Base-by-base conservation (phyloP, 2,113 vertebrate species). In the Pluvianellus socialis region DNA sequence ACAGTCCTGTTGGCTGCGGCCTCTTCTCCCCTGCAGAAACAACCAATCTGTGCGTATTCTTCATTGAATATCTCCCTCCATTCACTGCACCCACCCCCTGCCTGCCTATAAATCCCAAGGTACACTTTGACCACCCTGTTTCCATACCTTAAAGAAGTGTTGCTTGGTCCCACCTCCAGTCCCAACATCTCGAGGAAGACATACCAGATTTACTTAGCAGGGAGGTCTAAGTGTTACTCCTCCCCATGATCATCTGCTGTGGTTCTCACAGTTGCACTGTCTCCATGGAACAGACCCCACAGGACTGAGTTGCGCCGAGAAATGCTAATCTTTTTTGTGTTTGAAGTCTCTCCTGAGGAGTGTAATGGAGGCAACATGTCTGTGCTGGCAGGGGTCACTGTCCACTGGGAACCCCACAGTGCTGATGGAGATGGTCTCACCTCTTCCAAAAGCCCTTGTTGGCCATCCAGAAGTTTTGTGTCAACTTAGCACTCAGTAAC, bases 81-180 rank as follows among this genome's bases (percentile, higher is more conserved):
- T 38, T 18, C 22, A 49, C 22, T 49, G 11, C 8, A 68, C 6
- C 7, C 42, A 21, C 8, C 5, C 0, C 0, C 5, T 50, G 16
- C 7, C 24, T 61, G 24, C 38, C 38, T 65, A 21, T 75, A 32
- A n/a, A 66, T 23, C 27, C 55, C 47, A 42, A 66, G 3, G 3
- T 49, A 11, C 67, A 30, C 12, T 80, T 68, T 52, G 33, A 45
- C 5, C 10, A 70, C 11, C 7, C 7, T 58, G 4, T 72, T 94
- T 86, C 27, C 58, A 65, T 42, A 5, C 16, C 33, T 65, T 56
- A 24, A 17, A 42, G 56, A 79, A 63, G 5, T 26, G 40, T 40
- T 79, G 24, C 7, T 16, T 61, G 16, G 3, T 70, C 58, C 30
- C 62, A 65, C 3, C 35, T 68, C 38, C 61, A 58, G 3, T 10